Evolutionary conservation across 2,113 vertebrate species (phyloP).

Genomic region (Cyanoliseus patagonus): DNA sequence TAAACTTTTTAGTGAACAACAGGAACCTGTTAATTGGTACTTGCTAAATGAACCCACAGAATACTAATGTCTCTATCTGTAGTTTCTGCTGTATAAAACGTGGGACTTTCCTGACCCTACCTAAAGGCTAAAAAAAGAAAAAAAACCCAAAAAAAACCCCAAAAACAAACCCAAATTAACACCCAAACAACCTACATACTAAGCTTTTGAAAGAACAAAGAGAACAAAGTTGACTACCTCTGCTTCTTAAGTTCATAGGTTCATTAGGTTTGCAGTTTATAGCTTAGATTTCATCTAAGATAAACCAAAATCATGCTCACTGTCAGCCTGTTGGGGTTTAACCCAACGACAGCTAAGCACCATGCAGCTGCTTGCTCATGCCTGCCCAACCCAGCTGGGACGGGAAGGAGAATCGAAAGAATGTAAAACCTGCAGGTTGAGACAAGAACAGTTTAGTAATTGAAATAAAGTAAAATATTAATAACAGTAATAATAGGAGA

Average conservation of each 20-base stretch:
- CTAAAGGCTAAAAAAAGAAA: not conserved
- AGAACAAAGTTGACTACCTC: not conserved
- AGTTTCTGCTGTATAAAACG: not conserved
- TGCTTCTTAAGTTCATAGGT: not conserved
- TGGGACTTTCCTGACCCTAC: not conserved
- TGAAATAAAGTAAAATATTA: not conserved
- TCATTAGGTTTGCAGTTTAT: not conserved
- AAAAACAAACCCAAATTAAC: not conserved
- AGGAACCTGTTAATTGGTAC: not conserved
- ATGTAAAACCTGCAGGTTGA: not conserved
- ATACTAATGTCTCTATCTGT: not conserved
- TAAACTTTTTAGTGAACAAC: not conserved
- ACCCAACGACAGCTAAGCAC: not conserved
- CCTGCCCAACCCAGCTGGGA: not conserved
- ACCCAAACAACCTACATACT: not conserved
- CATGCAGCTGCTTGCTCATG: not conserved
- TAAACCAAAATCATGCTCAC: not conserved
- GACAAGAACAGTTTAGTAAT: not conserved
- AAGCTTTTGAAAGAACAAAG: not conserved
- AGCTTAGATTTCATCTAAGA: not conserved
- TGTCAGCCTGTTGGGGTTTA: not conserved
- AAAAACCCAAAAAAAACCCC: fast-evolving
- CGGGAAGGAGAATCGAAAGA: not conserved
- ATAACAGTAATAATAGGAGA: not conserved
- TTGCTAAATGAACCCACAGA: not conserved